These are phyloP conservation scores for Rotaria sp. DNA, from an alignment of 2,888 invertebrate species.

Conservation along the genomic window DNA sequence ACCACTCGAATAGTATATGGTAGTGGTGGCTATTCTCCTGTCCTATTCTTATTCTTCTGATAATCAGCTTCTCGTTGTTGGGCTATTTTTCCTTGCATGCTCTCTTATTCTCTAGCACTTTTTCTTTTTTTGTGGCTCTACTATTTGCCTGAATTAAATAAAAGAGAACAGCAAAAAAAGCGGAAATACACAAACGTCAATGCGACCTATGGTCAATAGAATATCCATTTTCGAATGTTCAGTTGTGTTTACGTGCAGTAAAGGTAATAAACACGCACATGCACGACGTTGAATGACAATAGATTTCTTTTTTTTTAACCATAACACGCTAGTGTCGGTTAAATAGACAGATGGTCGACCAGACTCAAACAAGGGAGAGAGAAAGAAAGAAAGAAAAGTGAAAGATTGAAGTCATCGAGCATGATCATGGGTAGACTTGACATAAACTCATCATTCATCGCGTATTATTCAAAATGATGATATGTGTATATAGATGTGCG, in stretches of 20 bases:
- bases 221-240: neutral
- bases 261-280: neutral
- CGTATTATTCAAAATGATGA: neutral
- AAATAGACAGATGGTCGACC: neutral
- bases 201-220: neutral
- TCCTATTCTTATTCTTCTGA: constrained; percentile 2
- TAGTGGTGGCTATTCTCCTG: neutral
- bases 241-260: neutral
- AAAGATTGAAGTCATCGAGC: neutral
- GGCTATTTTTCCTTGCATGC: neutral
- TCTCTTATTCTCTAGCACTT: neutral
- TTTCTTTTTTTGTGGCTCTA: neutral
- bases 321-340: neutral
- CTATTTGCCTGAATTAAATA: neutral
- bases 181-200: neutral
- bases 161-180: neutral
- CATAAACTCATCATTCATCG: neutral
- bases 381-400: neutral
- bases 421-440: neutral
- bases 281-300: neutral
- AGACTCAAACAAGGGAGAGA: neutral
- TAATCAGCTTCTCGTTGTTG: constrained; percentile 5
- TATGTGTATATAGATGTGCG: neutral
- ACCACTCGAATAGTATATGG: neutral
- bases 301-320: neutral